Conservation (phyloP, 2,113 vertebrate genomes). For the Caranx melampygus region DNA sequence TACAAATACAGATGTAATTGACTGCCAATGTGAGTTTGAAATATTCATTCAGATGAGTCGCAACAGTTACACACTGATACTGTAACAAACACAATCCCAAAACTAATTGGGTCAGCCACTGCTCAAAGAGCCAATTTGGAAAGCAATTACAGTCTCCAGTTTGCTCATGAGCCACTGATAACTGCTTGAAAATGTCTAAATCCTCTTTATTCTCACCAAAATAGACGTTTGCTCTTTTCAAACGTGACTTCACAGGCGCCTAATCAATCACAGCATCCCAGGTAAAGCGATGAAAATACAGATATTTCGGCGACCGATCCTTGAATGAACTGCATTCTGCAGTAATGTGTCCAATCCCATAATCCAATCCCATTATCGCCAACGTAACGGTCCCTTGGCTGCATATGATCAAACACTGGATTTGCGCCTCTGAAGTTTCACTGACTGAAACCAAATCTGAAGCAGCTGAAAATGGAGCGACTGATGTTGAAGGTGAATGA, state of each 20-base stretch:
- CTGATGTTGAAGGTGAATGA: slow-evolving; percentile 65
- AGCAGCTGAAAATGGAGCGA: slow-evolving; percentile 56
- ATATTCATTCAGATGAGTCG: slow-evolving; percentile 72
- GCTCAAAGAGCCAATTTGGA: slow-evolving; percentile 77
- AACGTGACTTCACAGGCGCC: slow-evolving; percentile 34
- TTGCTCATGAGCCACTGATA: slow-evolving; percentile 66
- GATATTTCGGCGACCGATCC: slow-evolving; percentile 33
- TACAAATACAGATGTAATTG: slow-evolving; percentile 76
- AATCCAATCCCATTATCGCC: slow-evolving; percentile 64
- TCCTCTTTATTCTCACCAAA: slow-evolving; percentile 58
- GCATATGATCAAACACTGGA: slow-evolving; percentile 63
- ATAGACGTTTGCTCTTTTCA: slow-evolving; percentile 48
- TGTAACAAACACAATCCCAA: slow-evolving; percentile 73
- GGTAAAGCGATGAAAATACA: slow-evolving; percentile 38
- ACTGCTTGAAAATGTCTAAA: slow-evolving; percentile 50
- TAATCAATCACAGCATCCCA: slow-evolving; percentile 57
- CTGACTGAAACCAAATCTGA: slow-evolving; percentile 59
- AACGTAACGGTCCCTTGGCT: slow-evolving; percentile 44
- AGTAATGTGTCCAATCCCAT: slow-evolving; percentile 46
- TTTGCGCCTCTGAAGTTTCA: slow-evolving; percentile 64
- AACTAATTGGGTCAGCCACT: slow-evolving; percentile 78
- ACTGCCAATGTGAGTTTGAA: slow-evolving; percentile 74
- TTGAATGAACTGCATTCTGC: slow-evolving; percentile 33
- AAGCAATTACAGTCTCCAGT: slow-evolving; percentile 77
- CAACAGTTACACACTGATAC: slow-evolving; percentile 65